Evolutionary conservation across 1,140 invertebrate species (phyloP).

Genomic region (Lordiphosa mommai): DNA sequence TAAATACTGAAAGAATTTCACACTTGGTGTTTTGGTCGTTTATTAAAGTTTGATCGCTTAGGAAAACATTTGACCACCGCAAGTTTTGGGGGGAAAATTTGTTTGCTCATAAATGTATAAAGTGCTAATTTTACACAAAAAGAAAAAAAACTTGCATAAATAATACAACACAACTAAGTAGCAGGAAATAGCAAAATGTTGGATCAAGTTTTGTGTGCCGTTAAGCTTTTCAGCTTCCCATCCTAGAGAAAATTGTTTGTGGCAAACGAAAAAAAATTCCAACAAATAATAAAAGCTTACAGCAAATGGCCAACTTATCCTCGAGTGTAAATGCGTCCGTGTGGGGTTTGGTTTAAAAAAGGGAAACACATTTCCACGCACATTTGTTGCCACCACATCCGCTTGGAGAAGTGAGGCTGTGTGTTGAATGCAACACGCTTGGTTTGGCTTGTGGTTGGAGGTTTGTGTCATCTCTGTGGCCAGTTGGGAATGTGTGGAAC

Average conservation of each 20-base stretch:
- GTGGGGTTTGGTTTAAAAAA: conserved; percentile 7
- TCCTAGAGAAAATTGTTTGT: conserved; percentile 51
- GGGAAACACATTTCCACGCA: conserved; percentile 30
- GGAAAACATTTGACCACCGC: conserved; percentile 16
- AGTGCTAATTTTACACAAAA: conserved; percentile 56
- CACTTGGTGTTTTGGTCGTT: conserved; percentile 9
- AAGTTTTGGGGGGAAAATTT: neutral
- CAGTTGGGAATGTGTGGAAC: too few species aligned
- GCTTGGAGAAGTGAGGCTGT: conserved; percentile 38
- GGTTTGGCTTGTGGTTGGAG: conserved; percentile 12
- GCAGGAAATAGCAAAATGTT: conserved; percentile 53
- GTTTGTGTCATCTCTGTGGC: neutral
- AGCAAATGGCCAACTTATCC: conserved; percentile 41
- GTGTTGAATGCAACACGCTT: conserved; percentile 48
- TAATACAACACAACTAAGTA: conserved; percentile 42
- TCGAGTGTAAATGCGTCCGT: conserved; percentile 3
- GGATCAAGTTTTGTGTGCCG: conserved; percentile 29
- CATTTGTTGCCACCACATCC: conserved; percentile 57
- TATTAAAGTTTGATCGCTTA: conserved; percentile 41
- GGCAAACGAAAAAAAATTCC: conserved; percentile 9
- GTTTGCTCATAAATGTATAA: conserved; percentile 49
- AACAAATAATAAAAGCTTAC: conserved; percentile 29
- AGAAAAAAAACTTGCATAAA: conserved; percentile 7
- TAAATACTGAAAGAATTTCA: neutral
- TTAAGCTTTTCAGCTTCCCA: conserved; percentile 44